Evolutionary conservation across 2,113 vertebrate species (phyloP), one percentile per base, ranked within the genome.

Genomic region (Gulo gulo): DNA sequence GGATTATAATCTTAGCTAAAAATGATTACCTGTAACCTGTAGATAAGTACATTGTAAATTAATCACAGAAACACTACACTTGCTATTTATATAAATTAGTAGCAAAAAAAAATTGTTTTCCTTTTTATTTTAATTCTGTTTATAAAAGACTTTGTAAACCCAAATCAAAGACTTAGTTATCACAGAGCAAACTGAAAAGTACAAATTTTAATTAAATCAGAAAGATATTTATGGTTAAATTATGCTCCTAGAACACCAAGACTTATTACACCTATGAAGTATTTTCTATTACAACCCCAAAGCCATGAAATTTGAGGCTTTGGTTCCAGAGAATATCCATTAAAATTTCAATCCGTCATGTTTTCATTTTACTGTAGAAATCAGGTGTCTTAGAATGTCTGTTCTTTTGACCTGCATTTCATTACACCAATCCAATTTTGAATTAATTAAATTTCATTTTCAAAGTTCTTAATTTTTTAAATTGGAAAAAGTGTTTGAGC

Each of bases 401-500:
- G 91, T 93, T 95, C 94, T 97, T 98, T 98, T 97, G 88, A 96
- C 16, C 8, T 52, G 63, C 42, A 96, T 98, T 98, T 98, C 55
- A 78, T 96, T 98, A 97, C 57, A 85, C 89, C 91, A 98, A 98
- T 98, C 13, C 76, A 94, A 91, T 97, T 98, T 92, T 94, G 36
- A 97, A 39, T 91, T 98, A 99, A 98, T 98, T 98, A 97, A 97
- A 98, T 93, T 93, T 90, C 47, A 97, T 97, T 98, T 98, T 69
- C 88, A 95, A 97, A 98, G 69, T 98, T 98, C 69, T 92, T 98
- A 98, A 98, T 98, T 98, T 96, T 97, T 98, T 97, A 97, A 98
- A 98, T 97, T 97, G 95, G 85, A 80, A 91, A 98, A 95, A 98
- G 97, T 98, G 92, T 97, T 98, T 98, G 91, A 98, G 94, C 79